These are phyloP conservation scores for Dioctria linearis DNA, from an alignment of 2,888 invertebrate species.

Conservation along the genomic window DNA sequence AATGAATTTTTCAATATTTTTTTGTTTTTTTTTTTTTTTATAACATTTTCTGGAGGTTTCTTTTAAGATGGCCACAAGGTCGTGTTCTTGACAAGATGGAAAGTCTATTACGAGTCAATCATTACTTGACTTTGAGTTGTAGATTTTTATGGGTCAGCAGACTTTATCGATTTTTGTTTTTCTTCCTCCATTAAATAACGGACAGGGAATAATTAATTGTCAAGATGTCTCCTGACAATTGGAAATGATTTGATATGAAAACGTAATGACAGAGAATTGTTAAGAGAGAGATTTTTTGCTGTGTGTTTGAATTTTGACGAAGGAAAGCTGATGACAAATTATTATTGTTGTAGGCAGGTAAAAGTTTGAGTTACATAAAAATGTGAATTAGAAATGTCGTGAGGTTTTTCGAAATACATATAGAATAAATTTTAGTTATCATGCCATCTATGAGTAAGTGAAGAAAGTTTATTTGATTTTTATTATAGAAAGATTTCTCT, in stretches of 20 bases:
- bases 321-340: neutral
- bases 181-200: neutral
- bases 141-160: slow-evolving; percentile 46
- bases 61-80: slow-evolving; percentile 45
- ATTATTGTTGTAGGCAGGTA: neutral
- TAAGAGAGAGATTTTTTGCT: neutral
- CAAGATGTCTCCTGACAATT: slow-evolving; percentile 16
- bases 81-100: slow-evolving; percentile 53
- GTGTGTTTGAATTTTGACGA: neutral
- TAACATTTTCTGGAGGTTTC: slow-evolving; percentile 9
- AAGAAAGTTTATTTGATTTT: too few species aligned
- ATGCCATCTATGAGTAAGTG: too few species aligned
- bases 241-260: neutral
- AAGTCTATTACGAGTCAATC: slow-evolving; percentile 57
- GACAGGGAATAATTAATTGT: slow-evolving; percentile 43
- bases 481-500: too few species aligned
- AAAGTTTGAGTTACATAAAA: too few species aligned
- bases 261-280: neutral
- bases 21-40: slow-evolving; percentile 19
- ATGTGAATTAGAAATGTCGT: too few species aligned
- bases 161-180: slow-evolving; percentile 34
- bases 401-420: too few species aligned
- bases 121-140: slow-evolving; percentile 53
- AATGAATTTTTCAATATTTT: slow-evolving; percentile 19
- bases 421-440: too few species aligned